Evolutionary conservation across 2,797 vertebrate genomes (phyloP), one percentile per base, ranked within the genome.

Genomic region (Borostomias antarcticus): DNA sequence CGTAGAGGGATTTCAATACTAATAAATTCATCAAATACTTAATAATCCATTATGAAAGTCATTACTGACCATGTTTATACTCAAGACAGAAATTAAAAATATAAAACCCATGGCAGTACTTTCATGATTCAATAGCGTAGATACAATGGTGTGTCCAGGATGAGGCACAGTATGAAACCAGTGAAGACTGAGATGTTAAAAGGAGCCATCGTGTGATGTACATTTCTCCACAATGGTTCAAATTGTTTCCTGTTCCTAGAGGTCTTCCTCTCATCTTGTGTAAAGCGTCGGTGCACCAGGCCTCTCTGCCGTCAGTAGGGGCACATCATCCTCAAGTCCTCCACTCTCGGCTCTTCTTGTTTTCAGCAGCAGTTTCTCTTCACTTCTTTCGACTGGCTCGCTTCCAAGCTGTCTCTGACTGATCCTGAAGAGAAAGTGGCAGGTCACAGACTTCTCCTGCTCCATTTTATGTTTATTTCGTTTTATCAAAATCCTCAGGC

Each of bases 291-390:
- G n/a, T n/a, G n/a, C n/a, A n/a, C n/a, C n/a, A n/a, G n/a, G n/a
- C n/a, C n/a, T n/a, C 25, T 56, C 59, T 7, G 9, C 29, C 6
- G 9, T 51, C 48, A 51, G 9, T 21, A 25, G 48, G 7, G 9
- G 13, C 23, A 21, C 17, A 9, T 35, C 51, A 13, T 60, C 19
- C 10, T 30, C 61, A 5, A 23, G 6, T 37, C 45, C 29, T 52
- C 53, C 21, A 54, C 35, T 26, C 15, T 37, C n/a, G 15, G 58
- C 4, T 4, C 7, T 47, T 23, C 25, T 54, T 26, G 33, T 37
- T 11, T 45, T 88, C 77, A 89, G 70, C 90, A 91, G 79, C 89
- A 92, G 64, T 61, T 66, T 57, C 59, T 82, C 73, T 76, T 86
- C 19, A 0, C 47, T 10, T 76, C 66, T 25, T 72, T 79, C 1